Evolutionary conservation across 2,888 invertebrate genomes (phyloP).

Genomic region (Perdita meconis): DNA sequence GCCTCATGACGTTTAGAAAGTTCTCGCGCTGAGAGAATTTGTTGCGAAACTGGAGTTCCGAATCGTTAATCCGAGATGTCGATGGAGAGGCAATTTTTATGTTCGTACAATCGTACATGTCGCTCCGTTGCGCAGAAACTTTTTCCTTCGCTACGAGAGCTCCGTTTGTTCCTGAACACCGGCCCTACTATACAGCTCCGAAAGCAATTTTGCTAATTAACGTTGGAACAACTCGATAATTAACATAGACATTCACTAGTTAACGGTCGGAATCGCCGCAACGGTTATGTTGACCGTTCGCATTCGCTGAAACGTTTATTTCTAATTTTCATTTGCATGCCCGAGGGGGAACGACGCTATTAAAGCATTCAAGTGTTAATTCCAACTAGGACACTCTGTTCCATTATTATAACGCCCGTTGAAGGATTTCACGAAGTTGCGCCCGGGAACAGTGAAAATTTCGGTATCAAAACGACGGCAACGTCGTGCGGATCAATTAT

Average conservation of each 20-base stretch:
- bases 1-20: background rate
- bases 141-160: background rate
- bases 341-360: background rate
- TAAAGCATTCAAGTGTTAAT: background rate
- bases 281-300: background rate
- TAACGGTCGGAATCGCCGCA: slow-evolving; percentile 27
- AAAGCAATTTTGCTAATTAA: slow-evolving; percentile 51
- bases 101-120: background rate
- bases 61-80: background rate
- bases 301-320: background rate
- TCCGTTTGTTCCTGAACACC: slow-evolving; percentile 37
- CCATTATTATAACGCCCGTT: background rate
- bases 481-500: background rate
- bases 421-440: background rate
- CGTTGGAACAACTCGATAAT: slow-evolving; percentile 44
- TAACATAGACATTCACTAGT: slow-evolving; percentile 41
- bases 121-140: slow-evolving; percentile 20
- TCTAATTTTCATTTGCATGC: slow-evolving; percentile 1
- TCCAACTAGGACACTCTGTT: background rate
- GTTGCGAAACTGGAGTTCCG: background rate
- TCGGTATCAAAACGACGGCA: background rate
- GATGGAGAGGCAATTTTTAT: slow-evolving; percentile 3
- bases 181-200: background rate
- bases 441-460: background rate
- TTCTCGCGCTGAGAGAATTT: background rate